Evolutionary conservation across 2,888 invertebrate species (phyloP), one percentile per base, ranked within the genome.

Genomic region (Caenorhabditis angaria): DNA sequence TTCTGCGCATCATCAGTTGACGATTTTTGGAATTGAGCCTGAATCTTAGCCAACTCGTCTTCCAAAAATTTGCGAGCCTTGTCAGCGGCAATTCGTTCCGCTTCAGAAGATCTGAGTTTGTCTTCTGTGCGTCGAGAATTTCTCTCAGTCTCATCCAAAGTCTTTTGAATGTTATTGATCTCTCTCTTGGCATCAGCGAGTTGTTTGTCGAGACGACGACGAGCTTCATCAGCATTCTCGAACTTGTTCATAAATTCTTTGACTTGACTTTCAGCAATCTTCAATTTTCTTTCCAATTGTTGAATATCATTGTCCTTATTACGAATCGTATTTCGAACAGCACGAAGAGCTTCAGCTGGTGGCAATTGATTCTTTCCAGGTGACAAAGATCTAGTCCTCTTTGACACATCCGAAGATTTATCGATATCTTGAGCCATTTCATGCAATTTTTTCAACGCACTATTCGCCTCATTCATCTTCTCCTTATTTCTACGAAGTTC

Each of bases 251-350:
- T 58, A 69, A 81, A 80, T 66, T 82, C 82, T 61, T 81, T 81
- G 28, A 76, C 78, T 71, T 84, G 84, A 51, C 70, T 82, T 57
- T 86, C 86, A 54, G 83, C 81, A 57, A 82, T 81, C 62, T 83
- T 82, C 47, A 86, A 73, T 63, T 83, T 83, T 55, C 83, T 76
- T 68, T 84, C 84, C 62, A 86, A 74, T 59, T 85, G 85, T 55
- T 85, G 81, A 57, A 83, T 82, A 58, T 86, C 86, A 58, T 82
- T 85, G 77, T 85, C 81, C 69, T 84, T 85, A 66, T 82, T 83
- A 51, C 85, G 78, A 47, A 86, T 65, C 10, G 79, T 78, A 58
- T 78, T 85, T n/a, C 86, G 80, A 32, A 86, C 77, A 20, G 76
- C 81, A 2, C 86, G 80, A 24, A 86, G 78, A 35, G 83, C 86